Base-by-base conservation (phyloP, 1,140 invertebrate genomes). In the Ceratitis capitata region DNA sequence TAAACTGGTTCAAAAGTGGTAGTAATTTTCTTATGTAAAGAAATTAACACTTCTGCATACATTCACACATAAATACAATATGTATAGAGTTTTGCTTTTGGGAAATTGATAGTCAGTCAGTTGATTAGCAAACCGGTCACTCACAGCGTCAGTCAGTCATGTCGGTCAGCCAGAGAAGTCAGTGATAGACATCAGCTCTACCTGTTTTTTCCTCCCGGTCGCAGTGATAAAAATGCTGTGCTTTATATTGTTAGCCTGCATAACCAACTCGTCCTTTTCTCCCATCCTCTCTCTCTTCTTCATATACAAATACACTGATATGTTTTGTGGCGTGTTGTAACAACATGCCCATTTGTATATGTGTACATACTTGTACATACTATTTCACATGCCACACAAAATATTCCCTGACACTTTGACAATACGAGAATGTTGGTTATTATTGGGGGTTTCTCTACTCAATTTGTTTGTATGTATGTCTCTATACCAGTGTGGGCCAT, bases 381-480 rank as follows among this genome's bases (percentile, higher is more conserved):
- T 39, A 39, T 39, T 78, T 10, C 69, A 78, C 39, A 78, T 78
- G 39, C 69, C 69, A 78, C 39, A 78, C 69, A 47, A 78, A 47
- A 78, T 12, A 47, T 78, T 78, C n/a, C n/a, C 39, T 78, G 69
- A 78, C 69, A 78, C 39, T 78, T 78, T 42, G 39, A 78, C 69
- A 78, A 78, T 78, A 45, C 69, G 45, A 23, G n/a, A 78, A 19
- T 32, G 10, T 45, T 42, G 69, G 42, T 78, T 78, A n/a, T 78
- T 42, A 39, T 45, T 2, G n/a, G 23, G 51, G 7, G 35, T 69
- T 58, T 4, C 56, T 58, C 10, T 35, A 35, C n/a, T n/a, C n/a
- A n/a, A n/a, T n/a, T n/a, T 23, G 16, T 39, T 35, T 39, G 2
- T 69, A 69, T 32, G 16, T 35, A 32, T 32, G 58, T 32, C 6